Evolutionary conservation across 2,113 vertebrate species (phyloP).

Genomic region (Sterna hirundo): DNA sequence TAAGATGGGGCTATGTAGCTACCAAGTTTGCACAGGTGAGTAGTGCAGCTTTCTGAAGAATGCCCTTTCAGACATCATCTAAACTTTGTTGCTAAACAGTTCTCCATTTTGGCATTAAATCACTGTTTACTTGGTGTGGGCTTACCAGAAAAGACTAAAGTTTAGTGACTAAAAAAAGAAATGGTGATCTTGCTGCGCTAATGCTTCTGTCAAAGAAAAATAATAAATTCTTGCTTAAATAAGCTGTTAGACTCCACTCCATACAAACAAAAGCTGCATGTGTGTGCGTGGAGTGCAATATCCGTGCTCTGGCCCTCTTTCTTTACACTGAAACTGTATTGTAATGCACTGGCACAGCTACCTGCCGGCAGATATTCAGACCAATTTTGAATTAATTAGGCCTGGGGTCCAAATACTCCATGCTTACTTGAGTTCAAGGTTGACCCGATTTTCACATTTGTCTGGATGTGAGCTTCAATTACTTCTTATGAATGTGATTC

Average conservation of each 20-base stretch:
- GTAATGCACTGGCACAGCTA: neutral
- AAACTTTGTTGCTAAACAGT: neutral
- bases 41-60: neutral
- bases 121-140: neutral
- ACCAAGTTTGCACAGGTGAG: conserved; percentile 91
- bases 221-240: neutral
- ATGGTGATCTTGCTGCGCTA: neutral
- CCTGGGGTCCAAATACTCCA: neutral
- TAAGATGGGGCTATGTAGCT: conserved; percentile 92
- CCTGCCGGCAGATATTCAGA: neutral
- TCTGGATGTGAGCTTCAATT: neutral
- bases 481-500: neutral
- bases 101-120: neutral
- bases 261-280: neutral
- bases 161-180: neutral
- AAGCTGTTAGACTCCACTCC: neutral
- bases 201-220: neutral
- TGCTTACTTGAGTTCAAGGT: neutral
- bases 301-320: neutral
- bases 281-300: neutral
- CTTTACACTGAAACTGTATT: neutral
- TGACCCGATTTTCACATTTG: neutral
- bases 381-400: neutral
- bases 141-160: neutral
- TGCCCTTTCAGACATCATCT: neutral